phyloP scores from a whole-genome alignment of 2,797 vertebrate genomes.

The Crocidura indochinensis region DNA sequence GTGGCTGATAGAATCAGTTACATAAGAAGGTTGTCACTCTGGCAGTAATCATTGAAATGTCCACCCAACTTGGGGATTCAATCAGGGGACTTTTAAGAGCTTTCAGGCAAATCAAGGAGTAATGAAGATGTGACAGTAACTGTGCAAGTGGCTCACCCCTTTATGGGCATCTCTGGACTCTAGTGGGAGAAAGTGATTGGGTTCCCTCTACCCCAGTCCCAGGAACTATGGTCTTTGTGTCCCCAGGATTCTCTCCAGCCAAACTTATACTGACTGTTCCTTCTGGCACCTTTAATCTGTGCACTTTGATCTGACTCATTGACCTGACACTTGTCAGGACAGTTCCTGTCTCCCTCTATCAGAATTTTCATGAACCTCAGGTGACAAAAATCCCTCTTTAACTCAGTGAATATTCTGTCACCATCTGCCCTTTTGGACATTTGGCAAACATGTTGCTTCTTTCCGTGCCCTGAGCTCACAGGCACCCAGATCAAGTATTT shows the following conservation, averaged over 20 bases:
- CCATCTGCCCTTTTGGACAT: background rate
- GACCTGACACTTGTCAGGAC: background rate
- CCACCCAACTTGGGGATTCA: background rate
- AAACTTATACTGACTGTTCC: background rate
- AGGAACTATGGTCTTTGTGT: background rate
- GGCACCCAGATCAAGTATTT: background rate
- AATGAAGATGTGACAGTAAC: background rate
- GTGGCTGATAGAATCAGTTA: background rate
- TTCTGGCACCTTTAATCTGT: background rate
- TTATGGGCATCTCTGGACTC: background rate
- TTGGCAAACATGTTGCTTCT: background rate
- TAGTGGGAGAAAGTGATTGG: background rate
- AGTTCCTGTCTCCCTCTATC: background rate
- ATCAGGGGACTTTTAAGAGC: background rate
- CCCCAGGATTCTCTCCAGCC: background rate
- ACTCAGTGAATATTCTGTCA: background rate
- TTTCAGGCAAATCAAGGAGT: background rate
- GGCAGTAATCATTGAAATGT: background rate
- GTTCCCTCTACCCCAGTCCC: too few relatives aligned
- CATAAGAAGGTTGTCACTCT: background rate
- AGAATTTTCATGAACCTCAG: background rate
- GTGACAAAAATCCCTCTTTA: background rate
- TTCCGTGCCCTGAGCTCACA: too few relatives aligned
- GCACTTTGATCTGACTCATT: background rate
- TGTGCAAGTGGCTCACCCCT: background rate